A percentile compares a stretch with the other conserved stretches of the same genome.
phyloP scores from a whole-genome alignment of 2,113 vertebrate species.

The Cricetomys ansorgei region DNA sequence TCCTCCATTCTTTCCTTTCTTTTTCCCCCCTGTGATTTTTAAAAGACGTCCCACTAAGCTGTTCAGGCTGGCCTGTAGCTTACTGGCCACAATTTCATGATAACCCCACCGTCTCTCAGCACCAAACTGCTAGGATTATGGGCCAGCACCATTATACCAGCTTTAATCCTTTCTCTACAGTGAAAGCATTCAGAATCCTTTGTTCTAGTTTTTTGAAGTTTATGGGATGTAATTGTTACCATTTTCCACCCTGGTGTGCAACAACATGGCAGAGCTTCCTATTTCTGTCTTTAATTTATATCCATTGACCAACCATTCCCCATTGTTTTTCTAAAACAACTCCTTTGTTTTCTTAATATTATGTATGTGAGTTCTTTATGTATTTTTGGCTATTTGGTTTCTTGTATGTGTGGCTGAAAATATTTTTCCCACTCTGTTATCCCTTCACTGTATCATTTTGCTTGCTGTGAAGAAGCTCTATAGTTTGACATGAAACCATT shows the following conservation, averaged over 20 bases:
- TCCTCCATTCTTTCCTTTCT: background rate
- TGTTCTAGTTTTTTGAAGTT: background rate
- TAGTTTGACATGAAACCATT: background rate
- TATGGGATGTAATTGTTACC: background rate
- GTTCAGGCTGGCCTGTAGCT: background rate
- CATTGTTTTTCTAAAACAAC: background rate
- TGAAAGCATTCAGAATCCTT: background rate
- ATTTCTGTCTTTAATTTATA: background rate
- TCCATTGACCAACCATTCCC: background rate
- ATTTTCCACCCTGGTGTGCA: background rate
- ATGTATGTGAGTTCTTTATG: background rate
- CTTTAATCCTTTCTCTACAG: background rate
- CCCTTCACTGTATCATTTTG: background rate
- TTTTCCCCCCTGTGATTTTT: background rate
- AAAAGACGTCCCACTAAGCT: background rate
- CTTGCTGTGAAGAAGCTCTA: background rate
- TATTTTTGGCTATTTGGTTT: background rate
- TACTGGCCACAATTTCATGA: background rate
- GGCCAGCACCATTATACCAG: background rate
- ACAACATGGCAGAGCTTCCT: background rate
- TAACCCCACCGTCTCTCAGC: background rate
- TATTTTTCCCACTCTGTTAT: background rate
- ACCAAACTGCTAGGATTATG: no score
- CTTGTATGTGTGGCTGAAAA: background rate
- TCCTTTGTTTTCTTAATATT: background rate